phyloP scores from a whole-genome alignment of 2,113 vertebrate species.

The Lepus timidus region DNA sequence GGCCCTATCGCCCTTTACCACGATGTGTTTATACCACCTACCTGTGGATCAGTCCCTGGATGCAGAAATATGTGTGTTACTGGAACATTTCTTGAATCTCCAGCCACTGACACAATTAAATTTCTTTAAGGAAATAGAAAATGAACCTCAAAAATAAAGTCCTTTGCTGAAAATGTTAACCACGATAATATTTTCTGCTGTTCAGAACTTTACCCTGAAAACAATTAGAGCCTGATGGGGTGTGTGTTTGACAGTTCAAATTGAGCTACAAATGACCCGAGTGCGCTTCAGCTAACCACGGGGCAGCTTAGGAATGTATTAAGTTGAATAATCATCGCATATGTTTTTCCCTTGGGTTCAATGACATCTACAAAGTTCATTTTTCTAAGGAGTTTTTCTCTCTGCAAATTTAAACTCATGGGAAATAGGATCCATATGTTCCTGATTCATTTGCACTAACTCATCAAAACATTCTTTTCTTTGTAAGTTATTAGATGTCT shows the following conservation, averaged over 20 bases:
- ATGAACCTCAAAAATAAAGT: not conserved
- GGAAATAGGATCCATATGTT: constrained; percentile 78
- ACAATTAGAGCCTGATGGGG: constrained; percentile 71
- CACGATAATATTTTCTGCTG: constrained; percentile 14
- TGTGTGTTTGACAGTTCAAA: constrained; percentile 77
- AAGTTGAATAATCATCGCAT: constrained; percentile 76
- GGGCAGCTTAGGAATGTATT: constrained; percentile 75
- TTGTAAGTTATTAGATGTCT: constrained; percentile 80
- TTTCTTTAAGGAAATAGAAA: constrained; percentile 27
- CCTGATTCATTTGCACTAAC: constrained; percentile 75
- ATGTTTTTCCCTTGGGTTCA: constrained; percentile 71
- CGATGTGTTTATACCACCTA: not conserved
- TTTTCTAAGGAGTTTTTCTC: constrained; percentile 73
- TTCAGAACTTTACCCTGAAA: constrained; percentile 69
- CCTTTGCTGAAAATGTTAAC: constrained; percentile 35
- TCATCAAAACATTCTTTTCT: constrained; percentile 78
- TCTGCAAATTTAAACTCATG: constrained; percentile 77
- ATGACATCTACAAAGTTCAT: constrained; percentile 76
- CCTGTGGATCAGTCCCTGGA: not conserved
- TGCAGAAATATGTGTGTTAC: not conserved
- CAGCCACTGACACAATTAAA: not conserved
- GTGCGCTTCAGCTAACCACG: constrained; percentile 59
- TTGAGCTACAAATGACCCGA: constrained; percentile 78
- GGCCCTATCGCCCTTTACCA: not conserved
- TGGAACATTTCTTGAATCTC: not conserved